These are phyloP conservation scores for Mola mola DNA, from an alignment of 2,113 vertebrate genomes.

Conservation along the genomic window DNA sequence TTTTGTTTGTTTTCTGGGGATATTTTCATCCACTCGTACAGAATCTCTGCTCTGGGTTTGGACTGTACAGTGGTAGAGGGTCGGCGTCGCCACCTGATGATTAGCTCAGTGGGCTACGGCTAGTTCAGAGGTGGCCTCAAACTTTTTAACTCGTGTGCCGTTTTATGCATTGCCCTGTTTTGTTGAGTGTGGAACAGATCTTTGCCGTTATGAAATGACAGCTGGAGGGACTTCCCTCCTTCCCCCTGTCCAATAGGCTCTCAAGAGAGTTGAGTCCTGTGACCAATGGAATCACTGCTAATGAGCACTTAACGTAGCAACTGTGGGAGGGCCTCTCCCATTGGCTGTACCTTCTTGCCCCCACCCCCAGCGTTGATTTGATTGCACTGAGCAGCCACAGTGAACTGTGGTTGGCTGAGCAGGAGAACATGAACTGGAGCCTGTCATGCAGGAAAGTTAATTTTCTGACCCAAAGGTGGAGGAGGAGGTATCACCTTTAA, in stretches of 20 bases:
- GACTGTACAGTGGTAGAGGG: conserved; percentile 7
- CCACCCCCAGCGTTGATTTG: conserved; percentile 53
- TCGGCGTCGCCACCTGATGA: conserved; percentile 2
- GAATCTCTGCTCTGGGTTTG: conserved; percentile 68
- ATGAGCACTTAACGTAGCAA: conserved; percentile 76
- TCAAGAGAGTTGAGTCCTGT: conserved; percentile 37
- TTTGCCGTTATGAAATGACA: conserved; percentile 29
- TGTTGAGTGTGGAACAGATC: conserved; percentile 36
- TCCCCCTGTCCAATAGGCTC: conserved; percentile 21
- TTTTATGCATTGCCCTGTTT: conserved; percentile 48
- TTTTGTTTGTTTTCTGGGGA: conserved; percentile 69
- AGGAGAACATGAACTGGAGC: conserved; percentile 44
- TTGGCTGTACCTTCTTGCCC: conserved; percentile 34
- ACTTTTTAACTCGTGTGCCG: conserved; percentile 26
- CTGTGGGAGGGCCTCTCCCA: conserved; percentile 36
- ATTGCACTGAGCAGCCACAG: conserved; percentile 48
- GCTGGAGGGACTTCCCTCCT: conserved; percentile 7
- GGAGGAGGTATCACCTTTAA: conserved; percentile 55
- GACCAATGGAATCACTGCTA: conserved; percentile 56
- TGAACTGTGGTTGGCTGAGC: conserved; percentile 49
- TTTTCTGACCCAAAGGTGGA: conserved; percentile 33
- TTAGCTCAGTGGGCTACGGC: conserved; percentile 21
- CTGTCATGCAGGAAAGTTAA: conserved; percentile 35
- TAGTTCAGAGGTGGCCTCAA: conserved; percentile 35
- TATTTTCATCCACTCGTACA: conserved; percentile 69